Base-by-base conservation (phyloP, 2,888 invertebrate species). In the Eristalis tenax region DNA sequence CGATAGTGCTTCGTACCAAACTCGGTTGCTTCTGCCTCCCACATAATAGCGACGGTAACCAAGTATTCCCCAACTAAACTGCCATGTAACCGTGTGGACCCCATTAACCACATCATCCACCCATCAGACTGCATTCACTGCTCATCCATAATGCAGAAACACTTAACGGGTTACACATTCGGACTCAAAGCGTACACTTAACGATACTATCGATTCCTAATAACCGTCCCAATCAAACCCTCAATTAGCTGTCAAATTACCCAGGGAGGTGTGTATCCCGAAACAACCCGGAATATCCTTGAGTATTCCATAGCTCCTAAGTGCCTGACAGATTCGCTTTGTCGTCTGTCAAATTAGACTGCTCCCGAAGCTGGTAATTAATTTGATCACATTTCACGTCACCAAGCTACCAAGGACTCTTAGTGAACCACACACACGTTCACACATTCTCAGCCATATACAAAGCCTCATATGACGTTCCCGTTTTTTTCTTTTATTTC, bases 401-500 rank as follows among this genome's bases (percentile, higher is more conserved):
- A 50, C 50, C 43, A 43, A n/a, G 43, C 43, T 43, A 43, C 18
- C 43, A 50, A 50, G 50, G 50, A 50, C 18, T 50, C 50, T 50
- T 50, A 18, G 18, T 64, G 28, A 40, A 38, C 8, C 50, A 18
- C 18, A 18, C 50, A 6, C 50, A 50, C 2, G 18, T n/a, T n/a
- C 18, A 50, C 50, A 50, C 18, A 50, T 8, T n/a, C 43, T 15
- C 15, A 1, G 13, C 13, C 50, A n/a, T 1, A n/a, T 6, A 18
- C 50, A 8, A 8, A 6, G 18, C 1, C 50, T 18, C 50, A 8
- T 18, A 59, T 13, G 57, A 1, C 10, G 13, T 59, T 4, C 23
- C 69, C 28, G 22, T 69, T n/a, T 43, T 79, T 38, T 87, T 73
- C 77, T 87, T 74, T 78, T 89, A 40, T 68, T 93, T 93, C 86